Conservation (phyloP, 2,888 invertebrate genomes). For the Stenodema calcarata region DNA sequence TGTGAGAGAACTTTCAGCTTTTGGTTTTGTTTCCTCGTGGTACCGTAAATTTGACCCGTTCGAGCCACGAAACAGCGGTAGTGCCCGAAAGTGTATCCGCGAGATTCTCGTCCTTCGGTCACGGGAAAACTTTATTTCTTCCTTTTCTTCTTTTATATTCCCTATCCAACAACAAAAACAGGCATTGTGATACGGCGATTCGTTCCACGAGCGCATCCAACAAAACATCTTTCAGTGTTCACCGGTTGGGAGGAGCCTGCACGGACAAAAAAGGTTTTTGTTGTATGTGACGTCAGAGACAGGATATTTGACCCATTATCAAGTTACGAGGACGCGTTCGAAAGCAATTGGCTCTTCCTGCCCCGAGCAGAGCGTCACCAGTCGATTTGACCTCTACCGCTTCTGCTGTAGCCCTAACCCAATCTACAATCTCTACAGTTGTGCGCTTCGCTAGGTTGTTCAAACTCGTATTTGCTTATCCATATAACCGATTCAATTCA, state of each 20-base stretch:
- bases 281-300: slow-evolving; percentile 36
- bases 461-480: too few species aligned
- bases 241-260: background rate
- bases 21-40: too few species aligned
- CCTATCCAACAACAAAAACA: background rate
- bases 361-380: background rate
- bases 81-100: background rate
- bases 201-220: slow-evolving; percentile 5
- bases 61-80: background rate
- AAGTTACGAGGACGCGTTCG: slow-evolving; percentile 43
- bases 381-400: background rate
- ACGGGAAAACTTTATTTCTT: background rate
- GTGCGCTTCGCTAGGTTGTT: too few species aligned
- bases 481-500: too few species aligned
- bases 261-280: slow-evolving; percentile 5
- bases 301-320: slow-evolving; percentile 48
- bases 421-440: too few species aligned
- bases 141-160: background rate
- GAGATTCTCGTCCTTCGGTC: background rate
- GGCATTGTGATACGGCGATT: background rate
- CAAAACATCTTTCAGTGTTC: background rate
- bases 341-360: slow-evolving; percentile 47
- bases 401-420: background rate
- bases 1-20: too few species aligned
- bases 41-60: background rate